phyloP scores from a whole-genome alignment of 2,113 vertebrate genomes.

The Columba livia region DNA sequence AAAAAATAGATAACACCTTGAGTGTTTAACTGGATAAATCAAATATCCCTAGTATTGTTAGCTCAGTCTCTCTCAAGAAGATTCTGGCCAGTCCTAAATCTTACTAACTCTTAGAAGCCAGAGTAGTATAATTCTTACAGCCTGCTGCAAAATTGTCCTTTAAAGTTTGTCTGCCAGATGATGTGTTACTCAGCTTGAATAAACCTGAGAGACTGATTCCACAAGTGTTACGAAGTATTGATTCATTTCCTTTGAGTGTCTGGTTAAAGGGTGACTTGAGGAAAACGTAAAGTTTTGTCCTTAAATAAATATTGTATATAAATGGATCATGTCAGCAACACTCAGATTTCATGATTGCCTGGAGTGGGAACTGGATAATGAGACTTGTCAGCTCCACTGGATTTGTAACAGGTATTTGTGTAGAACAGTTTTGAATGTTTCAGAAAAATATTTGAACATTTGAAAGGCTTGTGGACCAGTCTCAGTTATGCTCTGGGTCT shows the following conservation, averaged over 20 bases:
- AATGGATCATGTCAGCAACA: slow-evolving; percentile 69
- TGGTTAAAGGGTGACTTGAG: slow-evolving; percentile 41
- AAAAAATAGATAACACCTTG: neutral
- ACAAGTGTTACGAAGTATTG: slow-evolving; percentile 16
- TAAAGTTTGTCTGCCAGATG: slow-evolving; percentile 28
- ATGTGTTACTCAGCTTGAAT: slow-evolving; percentile 31
- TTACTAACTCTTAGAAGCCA: neutral
- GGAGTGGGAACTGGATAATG: slow-evolving; percentile 38
- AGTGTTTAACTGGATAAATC: neutral
- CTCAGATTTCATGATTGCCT: slow-evolving; percentile 52
- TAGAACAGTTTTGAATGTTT: slow-evolving; percentile 24
- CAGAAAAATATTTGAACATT: slow-evolving; percentile 25
- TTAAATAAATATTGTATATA: slow-evolving; percentile 64
- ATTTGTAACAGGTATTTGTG: slow-evolving; percentile 39
- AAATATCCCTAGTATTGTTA: neutral
- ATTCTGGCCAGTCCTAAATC: neutral
- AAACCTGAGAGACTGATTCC: slow-evolving; percentile 55
- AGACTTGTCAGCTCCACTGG: slow-evolving; percentile 41
- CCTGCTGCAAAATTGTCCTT: slow-evolving; percentile 3
- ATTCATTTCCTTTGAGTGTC: slow-evolving; percentile 57
- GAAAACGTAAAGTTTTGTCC: slow-evolving; percentile 53
- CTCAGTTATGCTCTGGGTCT: neutral
- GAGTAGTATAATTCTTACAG: neutral
- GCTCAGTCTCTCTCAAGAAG: neutral
- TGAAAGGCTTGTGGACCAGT: neutral